Evolutionary conservation across 2,888 invertebrate genomes (phyloP), one percentile per base, ranked within the genome.

Genomic region (Willowsia nigromaculata): DNA sequence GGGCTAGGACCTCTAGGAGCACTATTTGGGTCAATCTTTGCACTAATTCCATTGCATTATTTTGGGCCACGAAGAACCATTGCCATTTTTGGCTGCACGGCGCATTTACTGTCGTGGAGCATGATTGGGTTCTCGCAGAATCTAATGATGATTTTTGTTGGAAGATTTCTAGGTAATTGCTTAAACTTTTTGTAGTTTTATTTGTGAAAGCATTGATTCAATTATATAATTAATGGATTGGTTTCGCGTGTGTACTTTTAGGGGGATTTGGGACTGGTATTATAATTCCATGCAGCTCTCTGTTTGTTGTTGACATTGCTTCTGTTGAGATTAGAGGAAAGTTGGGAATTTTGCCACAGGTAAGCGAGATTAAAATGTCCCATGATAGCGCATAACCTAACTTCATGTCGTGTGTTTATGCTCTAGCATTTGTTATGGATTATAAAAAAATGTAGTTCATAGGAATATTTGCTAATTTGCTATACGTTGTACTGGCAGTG

Each of bases 301-400:
- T 92, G 13, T 92, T 91, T 68, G 86, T 91, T 0, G 90, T 92
- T 7, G 91, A 92, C 40, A 71, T 91, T 40, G 90, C 91, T 0
- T 83, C 87, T 27, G 74, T 90, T 15, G 62, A 74, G 47, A 86
- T 88, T 0, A 40, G 92, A 33, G 92, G 92, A 0, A 76, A 84
- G 33, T 53, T 92, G 6, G 92, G 92, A 9, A 90, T 92, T 7
- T 5, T 92, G 0, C 92, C 92, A 7, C 92, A 92, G 89, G 92
- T 91, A 71, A 43, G n/a, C n/a, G n/a, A n/a, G n/a, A n/a, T n/a
- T n/a, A n/a, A n/a, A n/a, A n/a, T n/a, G n/a, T n/a, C n/a, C n/a
- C n/a, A n/a, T n/a, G n/a, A n/a, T n/a, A n/a, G n/a, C n/a, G n/a
- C n/a, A n/a, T n/a, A n/a, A n/a, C n/a, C n/a, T n/a, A n/a, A n/a